phyloP scores from a whole-genome alignment of 2,888 invertebrate species.

The Caenorhabditis sp. region DNA sequence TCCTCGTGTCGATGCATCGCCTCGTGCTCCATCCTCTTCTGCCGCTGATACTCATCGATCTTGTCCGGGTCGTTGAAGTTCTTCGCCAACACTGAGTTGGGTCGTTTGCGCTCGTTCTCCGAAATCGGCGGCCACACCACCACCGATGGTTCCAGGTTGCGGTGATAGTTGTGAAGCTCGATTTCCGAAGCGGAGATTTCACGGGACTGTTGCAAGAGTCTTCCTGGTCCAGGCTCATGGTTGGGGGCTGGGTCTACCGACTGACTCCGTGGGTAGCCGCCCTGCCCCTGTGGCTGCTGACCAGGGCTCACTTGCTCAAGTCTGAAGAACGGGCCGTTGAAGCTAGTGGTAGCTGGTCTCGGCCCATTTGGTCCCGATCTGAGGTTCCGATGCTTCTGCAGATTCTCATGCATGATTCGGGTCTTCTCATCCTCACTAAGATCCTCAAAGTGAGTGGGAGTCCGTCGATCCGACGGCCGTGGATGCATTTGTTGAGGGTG shows the following conservation, averaged over 20 bases:
- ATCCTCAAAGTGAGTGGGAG: slow-evolving; percentile 74
- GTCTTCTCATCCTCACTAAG: slow-evolving; percentile 76
- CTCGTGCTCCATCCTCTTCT: slow-evolving; percentile 78
- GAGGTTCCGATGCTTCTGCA: slow-evolving; percentile 75
- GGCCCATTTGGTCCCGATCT: slow-evolving; percentile 65
- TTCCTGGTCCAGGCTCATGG: background rate
- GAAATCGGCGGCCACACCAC: slow-evolving; percentile 82
- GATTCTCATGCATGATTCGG: slow-evolving; percentile 80
- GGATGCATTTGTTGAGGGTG: slow-evolving; percentile 70
- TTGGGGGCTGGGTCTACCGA: slow-evolving; percentile 58
- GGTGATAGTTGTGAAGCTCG: slow-evolving; percentile 67
- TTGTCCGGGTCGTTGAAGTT: slow-evolving; percentile 80
- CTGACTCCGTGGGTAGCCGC: slow-evolving; percentile 48
- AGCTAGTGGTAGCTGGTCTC: slow-evolving; percentile 69
- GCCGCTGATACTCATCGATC: slow-evolving; percentile 77
- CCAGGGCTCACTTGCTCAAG: slow-evolving; percentile 78
- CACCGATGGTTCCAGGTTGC: slow-evolving; percentile 70
- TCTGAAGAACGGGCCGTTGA: slow-evolving; percentile 83
- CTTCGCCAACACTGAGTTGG: slow-evolving; percentile 76
- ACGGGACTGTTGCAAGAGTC: slow-evolving; percentile 56
- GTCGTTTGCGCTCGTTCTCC: slow-evolving; percentile 72
- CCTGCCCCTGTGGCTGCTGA: slow-evolving; percentile 5
- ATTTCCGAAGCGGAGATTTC: slow-evolving; percentile 74
- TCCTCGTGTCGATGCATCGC: slow-evolving; percentile 78
- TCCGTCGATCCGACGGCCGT: slow-evolving; percentile 60